A percentile compares a stretch with the other conserved stretches of the same genome.
Evolutionary conservation across 2,113 vertebrate species (phyloP).

Genomic region (Machaerirhynchus nigripectus): DNA sequence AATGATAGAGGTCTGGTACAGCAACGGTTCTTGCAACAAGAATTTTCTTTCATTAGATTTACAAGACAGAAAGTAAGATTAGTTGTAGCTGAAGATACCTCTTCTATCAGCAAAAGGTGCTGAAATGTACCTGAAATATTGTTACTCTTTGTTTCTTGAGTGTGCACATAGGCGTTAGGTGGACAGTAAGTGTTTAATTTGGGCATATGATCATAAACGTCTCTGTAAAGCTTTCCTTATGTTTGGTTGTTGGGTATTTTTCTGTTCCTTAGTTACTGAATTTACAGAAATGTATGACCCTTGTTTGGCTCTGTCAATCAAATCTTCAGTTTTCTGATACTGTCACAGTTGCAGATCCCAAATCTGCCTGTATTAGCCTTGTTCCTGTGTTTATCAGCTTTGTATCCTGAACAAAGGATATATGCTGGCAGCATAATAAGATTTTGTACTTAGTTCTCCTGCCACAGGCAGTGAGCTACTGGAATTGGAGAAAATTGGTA

Average conservation of each 20-base stretch:
- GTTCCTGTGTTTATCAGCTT: not conserved
- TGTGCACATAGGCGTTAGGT: rapidly evolving
- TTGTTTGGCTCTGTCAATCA: not conserved
- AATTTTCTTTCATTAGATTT: not conserved
- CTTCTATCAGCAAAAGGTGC: not conserved
- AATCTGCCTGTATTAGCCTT: not conserved
- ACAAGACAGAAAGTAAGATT: not conserved
- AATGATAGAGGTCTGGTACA: not conserved
- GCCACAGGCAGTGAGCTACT: not conserved
- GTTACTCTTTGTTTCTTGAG: not conserved
- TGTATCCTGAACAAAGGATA: not conserved
- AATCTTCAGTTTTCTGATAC: not conserved
- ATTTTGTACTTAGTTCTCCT: not conserved
- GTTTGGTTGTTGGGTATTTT: not conserved
- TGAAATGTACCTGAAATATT: not conserved
- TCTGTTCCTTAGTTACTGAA: not conserved
- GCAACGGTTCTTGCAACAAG: not conserved
- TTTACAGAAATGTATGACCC: not conserved
- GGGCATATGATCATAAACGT: not conserved
- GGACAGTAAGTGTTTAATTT: not conserved
- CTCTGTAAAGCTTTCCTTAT: not conserved
- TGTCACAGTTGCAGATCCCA: not conserved
- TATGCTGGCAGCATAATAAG: not conserved
- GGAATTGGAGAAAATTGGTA: not conserved
- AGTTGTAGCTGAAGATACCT: not conserved